Conservation (phyloP, 2,113 vertebrate genomes). For the Planiliza haematocheilus region DNA sequence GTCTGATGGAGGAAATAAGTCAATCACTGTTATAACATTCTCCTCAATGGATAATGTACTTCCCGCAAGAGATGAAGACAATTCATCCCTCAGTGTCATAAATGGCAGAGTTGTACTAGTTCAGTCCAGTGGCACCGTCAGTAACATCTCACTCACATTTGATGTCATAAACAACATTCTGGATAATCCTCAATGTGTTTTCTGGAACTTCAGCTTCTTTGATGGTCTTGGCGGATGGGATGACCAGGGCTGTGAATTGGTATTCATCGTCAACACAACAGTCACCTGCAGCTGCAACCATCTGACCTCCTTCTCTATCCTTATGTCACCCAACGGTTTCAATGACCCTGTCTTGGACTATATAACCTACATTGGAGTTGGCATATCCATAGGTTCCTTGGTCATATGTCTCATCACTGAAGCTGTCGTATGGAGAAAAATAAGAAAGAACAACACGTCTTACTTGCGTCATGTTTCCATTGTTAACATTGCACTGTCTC, state of each 20-base stretch:
- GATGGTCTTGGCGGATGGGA: slow-evolving; percentile 79
- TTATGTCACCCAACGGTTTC: slow-evolving; percentile 85
- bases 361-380: slow-evolving; percentile 85
- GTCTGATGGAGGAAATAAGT: not conserved
- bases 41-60: slow-evolving; percentile 76
- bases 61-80: slow-evolving; percentile 22
- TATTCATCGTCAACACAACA: accelerated
- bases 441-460: slow-evolving; percentile 82
- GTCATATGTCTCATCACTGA: slow-evolving; percentile 86
- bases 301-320: slow-evolving; percentile 90
- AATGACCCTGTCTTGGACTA: slow-evolving; percentile 35
- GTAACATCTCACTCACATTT: slow-evolving; percentile 78
- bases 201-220: slow-evolving; percentile 84
- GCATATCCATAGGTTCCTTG: slow-evolving; percentile 85
- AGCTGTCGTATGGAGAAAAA: slow-evolving; percentile 82
- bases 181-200: slow-evolving; percentile 78
- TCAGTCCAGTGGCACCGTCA: slow-evolving; percentile 62
- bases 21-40: slow-evolving; percentile 63
- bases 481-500: slow-evolving; percentile 70
- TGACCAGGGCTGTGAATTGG: slow-evolving; percentile 40
- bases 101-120: slow-evolving; percentile 83
- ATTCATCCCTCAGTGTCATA: slow-evolving; percentile 41
- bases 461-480: slow-evolving; percentile 86
- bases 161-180: slow-evolving; percentile 72
- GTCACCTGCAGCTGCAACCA: slow-evolving; percentile 87